Evolutionary conservation across 1,140 invertebrate genomes (phyloP).

Genomic region (Prorops nasuta): DNA sequence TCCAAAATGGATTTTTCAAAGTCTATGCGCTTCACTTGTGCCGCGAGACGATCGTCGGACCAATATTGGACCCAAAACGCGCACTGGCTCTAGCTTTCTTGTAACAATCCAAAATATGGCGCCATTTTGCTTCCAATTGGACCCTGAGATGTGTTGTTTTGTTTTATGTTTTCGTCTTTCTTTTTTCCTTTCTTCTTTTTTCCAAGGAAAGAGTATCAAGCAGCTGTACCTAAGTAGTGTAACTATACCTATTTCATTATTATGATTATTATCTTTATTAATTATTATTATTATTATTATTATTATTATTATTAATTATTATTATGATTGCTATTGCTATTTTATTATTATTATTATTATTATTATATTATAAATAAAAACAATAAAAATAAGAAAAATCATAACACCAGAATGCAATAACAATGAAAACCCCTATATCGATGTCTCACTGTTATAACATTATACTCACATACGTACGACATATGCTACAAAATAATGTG

Average conservation of each 20-base stretch:
- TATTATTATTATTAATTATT: constrained; percentile 31
- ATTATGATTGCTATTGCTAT: constrained; percentile 18
- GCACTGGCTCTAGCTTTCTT: too few species aligned
- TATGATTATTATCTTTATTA: constrained; percentile 28
- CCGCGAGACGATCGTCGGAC: too few species aligned
- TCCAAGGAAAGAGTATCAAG: constrained; percentile 41
- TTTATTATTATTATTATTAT: constrained; percentile 20
- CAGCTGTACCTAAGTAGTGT: constrained; percentile 53
- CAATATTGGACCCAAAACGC: too few species aligned
- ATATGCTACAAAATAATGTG: too few species aligned
- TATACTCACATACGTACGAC: background rate
- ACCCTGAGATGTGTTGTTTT: constrained; percentile 26
- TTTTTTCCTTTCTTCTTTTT: constrained; percentile 27
- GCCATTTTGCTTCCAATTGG: too few species aligned
- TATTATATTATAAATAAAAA: constrained; percentile 19
- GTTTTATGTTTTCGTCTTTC: constrained; percentile 28
- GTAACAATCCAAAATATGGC: too few species aligned
- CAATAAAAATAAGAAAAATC: constrained; percentile 23
- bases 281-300: constrained; percentile 36
- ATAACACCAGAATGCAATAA: constrained; percentile 12
- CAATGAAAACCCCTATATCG: constrained; percentile 4
- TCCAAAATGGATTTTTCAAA: too few species aligned
- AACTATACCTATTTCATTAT: constrained; percentile 38
- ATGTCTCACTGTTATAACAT: too few species aligned
- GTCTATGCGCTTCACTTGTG: too few species aligned